Percentiles rank a stretch among this genome's conserved stretches.
Conservation (phyloP, 2,797 vertebrate species). For the Gallinago nigripennis region DNA sequence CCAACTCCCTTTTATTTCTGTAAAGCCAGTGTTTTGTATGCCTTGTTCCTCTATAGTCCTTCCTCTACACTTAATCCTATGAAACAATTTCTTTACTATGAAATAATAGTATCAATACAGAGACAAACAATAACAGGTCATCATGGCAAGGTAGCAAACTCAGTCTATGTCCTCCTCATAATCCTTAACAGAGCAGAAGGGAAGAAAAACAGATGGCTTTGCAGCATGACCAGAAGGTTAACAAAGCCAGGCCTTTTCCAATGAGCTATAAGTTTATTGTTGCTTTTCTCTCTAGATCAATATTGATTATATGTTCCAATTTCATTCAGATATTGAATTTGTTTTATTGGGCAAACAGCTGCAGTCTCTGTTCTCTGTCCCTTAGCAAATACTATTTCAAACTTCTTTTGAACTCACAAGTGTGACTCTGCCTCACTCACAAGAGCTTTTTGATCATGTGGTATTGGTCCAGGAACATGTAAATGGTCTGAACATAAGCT, state of each 20-base stretch:
- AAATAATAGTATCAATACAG: not conserved
- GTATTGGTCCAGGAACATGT: not conserved
- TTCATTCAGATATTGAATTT: conserved; percentile 38
- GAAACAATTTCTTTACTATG: not conserved
- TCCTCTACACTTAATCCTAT: not conserved
- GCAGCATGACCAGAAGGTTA: not conserved
- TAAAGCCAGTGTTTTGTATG: not conserved
- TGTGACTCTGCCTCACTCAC: not conserved
- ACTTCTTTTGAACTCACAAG: not conserved
- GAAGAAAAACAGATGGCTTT: not conserved
- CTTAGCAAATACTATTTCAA: conserved; percentile 51
- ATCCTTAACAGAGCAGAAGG: not conserved
- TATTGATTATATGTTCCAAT: conserved; percentile 50
- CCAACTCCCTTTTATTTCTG: not conserved
- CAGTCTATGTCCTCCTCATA: not conserved
- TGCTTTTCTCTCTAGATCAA: conserved; percentile 14
- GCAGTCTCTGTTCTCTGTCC: not conserved
- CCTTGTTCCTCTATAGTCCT: not conserved
- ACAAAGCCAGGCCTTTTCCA: conserved; percentile 17
- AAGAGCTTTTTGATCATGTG: not conserved
- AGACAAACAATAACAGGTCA: not conserved
- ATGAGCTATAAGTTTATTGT: not conserved
- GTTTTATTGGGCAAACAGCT: conserved; percentile 44
- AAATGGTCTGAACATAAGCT: not conserved
- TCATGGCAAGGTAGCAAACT: not conserved